A percentile compares a stretch with the other conserved stretches of the same genome.
These are phyloP conservation scores for Cybosia mesomella DNA, from an alignment of 2,888 invertebrate species.

Conservation along the genomic window DNA sequence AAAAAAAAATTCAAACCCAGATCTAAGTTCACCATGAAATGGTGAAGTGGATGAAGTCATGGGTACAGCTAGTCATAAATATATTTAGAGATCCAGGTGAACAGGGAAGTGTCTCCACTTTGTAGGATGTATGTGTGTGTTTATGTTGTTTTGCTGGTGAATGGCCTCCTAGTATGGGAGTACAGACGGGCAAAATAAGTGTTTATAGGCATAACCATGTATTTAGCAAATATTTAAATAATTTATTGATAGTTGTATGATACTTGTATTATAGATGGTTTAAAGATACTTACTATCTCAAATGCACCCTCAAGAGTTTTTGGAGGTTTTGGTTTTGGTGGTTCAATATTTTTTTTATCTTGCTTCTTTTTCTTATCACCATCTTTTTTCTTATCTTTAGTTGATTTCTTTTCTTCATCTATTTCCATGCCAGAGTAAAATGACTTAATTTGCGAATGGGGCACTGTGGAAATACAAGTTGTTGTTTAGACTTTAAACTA, in stretches of 20 bases:
- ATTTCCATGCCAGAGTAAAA: slow-evolving; percentile 89
- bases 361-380: slow-evolving; percentile 77
- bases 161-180: too few species aligned
- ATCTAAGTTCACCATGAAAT: too few species aligned
- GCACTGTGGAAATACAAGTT: slow-evolving; percentile 79
- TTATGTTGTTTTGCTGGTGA: too few species aligned
- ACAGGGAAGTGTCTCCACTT: too few species aligned
- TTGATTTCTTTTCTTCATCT: slow-evolving; percentile 87
- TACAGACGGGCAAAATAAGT: too few species aligned
- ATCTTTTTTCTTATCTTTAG: slow-evolving; percentile 84
- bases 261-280: slow-evolving; percentile 50
- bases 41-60: too few species aligned
- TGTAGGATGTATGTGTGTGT: too few species aligned
- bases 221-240: not conserved
- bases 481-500: not conserved
- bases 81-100: too few species aligned
- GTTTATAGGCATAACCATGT: not conserved
- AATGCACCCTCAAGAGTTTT: slow-evolving; percentile 89
- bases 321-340: slow-evolving; percentile 88
- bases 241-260: not conserved
- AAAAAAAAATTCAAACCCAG: too few species aligned
- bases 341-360: slow-evolving; percentile 84
- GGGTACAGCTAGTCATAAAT: too few species aligned
- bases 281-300: slow-evolving; percentile 80
- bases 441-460: slow-evolving; percentile 89